Evolutionary conservation across 2,888 invertebrate species (phyloP), one percentile per base, ranked within the genome.

Genomic region (Eustalomyia histrio): DNA sequence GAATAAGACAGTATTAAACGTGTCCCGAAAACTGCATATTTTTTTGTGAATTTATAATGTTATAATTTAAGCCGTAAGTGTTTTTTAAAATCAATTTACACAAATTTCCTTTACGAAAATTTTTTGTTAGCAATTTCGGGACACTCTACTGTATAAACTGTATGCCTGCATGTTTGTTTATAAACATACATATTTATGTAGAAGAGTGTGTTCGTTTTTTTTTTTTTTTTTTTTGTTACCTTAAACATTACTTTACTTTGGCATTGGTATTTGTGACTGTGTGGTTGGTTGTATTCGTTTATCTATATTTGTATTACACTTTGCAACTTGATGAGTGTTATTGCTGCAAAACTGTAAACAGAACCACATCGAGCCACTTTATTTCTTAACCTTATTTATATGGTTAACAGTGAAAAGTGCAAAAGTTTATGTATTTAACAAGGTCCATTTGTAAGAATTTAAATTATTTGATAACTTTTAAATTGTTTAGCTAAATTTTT

Each of bases 241-340:
- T 33, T 35, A 2, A 33, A 14, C 18, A 12, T 29, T 29, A 29
- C 29, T 29, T 29, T 29, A 29, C 29, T 29, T 29, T 29, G 29
- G 29, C 7, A 7, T 29, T 29, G 29, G 29, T 29, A 29, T 29
- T 29, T 29, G 29, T 29, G 29, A 29, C 29, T 29, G 29, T 29
- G 29, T 29, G 7, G 1, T n/a, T n/a, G 29, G 4, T n/a, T n/a
- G 29, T 39, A 12, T 39, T 39, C 4, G 39, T 39, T 39, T 39
- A 14, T 39, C 6, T 29, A 17, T 53, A 16, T 57, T 50, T 33
- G 43, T 67, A 43, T 57, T 67, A 39, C 21, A 43, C 39, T 57
- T 67, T 67, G 55, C 55, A 57, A 67, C 55, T 67, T 67, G 67
- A 67, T 67, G 43, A 67, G 67, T 67, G 67, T 67, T 67, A 57